A percentile compares a stretch with the other conserved stretches of the same genome.
Evolutionary conservation across 2,797 vertebrate species (phyloP).

Genomic region (Pampus argenteus): DNA sequence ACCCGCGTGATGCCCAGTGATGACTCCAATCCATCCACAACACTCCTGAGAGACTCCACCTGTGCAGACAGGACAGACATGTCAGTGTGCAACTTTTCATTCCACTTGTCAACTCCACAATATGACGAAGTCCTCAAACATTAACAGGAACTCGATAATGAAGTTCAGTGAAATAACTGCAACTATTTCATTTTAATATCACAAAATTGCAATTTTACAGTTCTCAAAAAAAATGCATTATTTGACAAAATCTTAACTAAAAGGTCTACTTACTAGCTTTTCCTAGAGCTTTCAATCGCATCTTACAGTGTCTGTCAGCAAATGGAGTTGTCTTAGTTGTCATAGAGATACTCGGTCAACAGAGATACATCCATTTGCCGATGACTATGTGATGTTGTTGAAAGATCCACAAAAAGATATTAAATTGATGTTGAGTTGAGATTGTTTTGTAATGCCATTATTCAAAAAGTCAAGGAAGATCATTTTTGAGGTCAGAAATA

Average conservation of each 20-base stretch:
- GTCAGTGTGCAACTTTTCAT: background rate
- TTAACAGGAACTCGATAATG: background rate
- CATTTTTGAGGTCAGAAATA: background rate
- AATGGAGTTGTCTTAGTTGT: no score
- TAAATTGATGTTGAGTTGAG: no score
- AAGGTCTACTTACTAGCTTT: background rate
- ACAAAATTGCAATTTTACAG: background rate
- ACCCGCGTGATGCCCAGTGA: slow-evolving; percentile 85
- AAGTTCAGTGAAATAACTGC: background rate
- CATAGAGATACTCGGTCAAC: no score
- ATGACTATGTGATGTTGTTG: no score
- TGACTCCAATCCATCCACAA: slow-evolving; percentile 87
- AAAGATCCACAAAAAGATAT: no score
- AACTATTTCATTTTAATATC: background rate
- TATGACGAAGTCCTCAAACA: no score
- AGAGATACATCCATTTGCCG: no score
- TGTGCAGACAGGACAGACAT: slow-evolving; percentile 66
- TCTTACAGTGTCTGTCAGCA: no score
- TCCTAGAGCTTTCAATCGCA: background rate
- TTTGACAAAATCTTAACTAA: background rate
- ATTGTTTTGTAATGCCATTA: no score
- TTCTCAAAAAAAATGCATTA: background rate
- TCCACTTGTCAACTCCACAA: background rate
- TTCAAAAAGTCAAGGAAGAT: no score
- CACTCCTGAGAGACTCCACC: slow-evolving; percentile 88